phyloP scores from a whole-genome alignment of 2,113 vertebrate species.

The Siphamia tubifer region DNA sequence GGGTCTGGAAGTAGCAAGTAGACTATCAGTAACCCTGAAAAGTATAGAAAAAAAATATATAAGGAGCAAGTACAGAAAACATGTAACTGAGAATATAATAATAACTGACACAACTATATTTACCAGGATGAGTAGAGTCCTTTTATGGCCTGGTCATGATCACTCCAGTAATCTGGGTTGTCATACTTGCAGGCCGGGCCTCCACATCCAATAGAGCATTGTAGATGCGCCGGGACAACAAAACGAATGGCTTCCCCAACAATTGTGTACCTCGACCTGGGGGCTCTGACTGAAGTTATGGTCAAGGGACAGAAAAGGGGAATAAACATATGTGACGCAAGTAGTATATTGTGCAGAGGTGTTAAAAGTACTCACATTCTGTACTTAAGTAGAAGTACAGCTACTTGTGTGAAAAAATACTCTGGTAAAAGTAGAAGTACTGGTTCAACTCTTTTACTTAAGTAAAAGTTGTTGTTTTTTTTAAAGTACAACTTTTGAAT shows the following conservation, averaged over 20 bases:
- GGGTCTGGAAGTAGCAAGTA: slow-evolving; percentile 92
- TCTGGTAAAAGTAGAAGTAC: no score
- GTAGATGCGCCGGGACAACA: slow-evolving; percentile 87
- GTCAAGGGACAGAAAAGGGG: slow-evolving; percentile 38
- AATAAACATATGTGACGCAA: neutral
- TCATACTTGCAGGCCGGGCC: slow-evolving; percentile 93
- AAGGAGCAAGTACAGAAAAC: neutral
- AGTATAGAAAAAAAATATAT: neutral
- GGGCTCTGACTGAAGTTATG: slow-evolving; percentile 73
- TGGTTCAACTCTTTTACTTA: no score
- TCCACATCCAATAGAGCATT: slow-evolving; percentile 91
- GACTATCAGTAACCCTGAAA: slow-evolving; percentile 89
- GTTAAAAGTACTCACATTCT: no score
- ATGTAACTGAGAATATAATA: neutral
- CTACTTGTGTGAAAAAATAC: no score
- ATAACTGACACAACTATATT: neutral
- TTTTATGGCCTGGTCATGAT: slow-evolving; percentile 88
- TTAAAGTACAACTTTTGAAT: no score
- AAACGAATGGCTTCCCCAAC: slow-evolving; percentile 89
- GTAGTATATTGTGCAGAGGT: no score
- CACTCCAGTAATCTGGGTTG: slow-evolving; percentile 86
- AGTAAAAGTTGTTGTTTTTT: no score
- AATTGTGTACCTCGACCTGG: slow-evolving; percentile 88
- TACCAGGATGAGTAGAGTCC: slow-evolving; percentile 96
- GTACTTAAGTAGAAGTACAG: no score